These are phyloP conservation scores for Pseudachorutes palmiensis DNA, from an alignment of 1,140 invertebrate genomes.

Conservation along the genomic window DNA sequence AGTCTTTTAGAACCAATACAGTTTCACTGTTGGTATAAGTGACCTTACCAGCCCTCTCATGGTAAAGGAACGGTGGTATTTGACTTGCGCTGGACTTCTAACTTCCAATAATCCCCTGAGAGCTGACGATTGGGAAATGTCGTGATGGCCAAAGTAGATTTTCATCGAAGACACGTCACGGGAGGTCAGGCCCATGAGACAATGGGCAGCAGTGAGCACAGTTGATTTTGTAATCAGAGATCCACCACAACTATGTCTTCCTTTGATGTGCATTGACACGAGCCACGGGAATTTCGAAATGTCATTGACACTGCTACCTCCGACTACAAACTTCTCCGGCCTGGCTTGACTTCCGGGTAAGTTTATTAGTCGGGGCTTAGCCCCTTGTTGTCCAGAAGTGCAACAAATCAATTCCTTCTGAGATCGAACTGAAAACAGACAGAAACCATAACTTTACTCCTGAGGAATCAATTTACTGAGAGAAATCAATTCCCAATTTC, in stretches of 20 bases:
- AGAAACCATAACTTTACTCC: too few species aligned
- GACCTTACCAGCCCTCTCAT: constrained; percentile 32
- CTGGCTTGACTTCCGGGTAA: background rate
- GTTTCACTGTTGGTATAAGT: too few species aligned
- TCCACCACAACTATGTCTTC: constrained; percentile 7
- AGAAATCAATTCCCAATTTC: too few species aligned
- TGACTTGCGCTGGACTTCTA: constrained; percentile 22
- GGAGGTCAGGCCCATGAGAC: constrained; percentile 13
- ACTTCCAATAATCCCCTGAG: constrained; percentile 17
- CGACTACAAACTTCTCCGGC: constrained; percentile 6
- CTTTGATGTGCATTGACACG: background rate
- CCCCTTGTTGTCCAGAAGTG: constrained; percentile 2
- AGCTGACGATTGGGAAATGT: constrained; percentile 18
- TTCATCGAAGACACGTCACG: constrained; percentile 19
- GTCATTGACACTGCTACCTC: background rate
- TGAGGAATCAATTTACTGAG: too few species aligned
- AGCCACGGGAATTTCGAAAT: constrained; percentile 10
- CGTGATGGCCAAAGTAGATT: constrained; percentile 26
- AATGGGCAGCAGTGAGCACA: constrained; percentile 12
- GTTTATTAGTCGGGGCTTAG: background rate
- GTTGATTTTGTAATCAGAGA: background rate
- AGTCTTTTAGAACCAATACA: background rate
- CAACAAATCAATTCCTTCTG: constrained; percentile 12
- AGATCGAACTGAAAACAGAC: background rate
- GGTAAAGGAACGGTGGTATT: constrained; percentile 27